Evolutionary conservation across 2,797 vertebrate genomes (phyloP).

Genomic region (Bryconaethiops microstoma): DNA sequence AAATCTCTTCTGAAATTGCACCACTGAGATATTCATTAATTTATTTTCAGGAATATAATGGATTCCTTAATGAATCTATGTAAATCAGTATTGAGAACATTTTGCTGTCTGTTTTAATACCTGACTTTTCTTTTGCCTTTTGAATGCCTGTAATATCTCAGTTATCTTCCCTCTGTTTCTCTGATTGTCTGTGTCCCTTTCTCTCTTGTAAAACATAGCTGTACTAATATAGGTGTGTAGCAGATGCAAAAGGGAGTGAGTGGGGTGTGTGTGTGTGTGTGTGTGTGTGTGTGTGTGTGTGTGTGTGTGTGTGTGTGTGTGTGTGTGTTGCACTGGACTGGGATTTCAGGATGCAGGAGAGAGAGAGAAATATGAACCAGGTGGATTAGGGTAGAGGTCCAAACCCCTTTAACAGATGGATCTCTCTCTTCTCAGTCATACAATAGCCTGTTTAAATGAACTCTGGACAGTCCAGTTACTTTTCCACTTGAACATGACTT

Average conservation of each 20-base stretch:
- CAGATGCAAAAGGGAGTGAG: conserved; percentile 72
- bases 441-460: conserved; percentile 21
- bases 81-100: not conserved
- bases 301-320: not conserved
- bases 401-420: conserved; percentile 41
- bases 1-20: not conserved
- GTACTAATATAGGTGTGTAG: conserved; percentile 73
- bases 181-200: not conserved
- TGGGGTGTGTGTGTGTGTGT: conserved; percentile 19
- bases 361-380: conserved; percentile 37
- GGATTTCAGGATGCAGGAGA: conserved; percentile 14
- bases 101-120: not conserved
- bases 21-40: not conserved
- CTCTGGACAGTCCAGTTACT: not conserved
- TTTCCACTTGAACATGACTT: conserved; percentile 14
- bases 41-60: not conserved
- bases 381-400: conserved; percentile 34
- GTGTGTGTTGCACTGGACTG: not conserved
- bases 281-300: not conserved
- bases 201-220: conserved; percentile 28
- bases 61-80: not conserved
- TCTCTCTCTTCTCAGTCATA: not conserved
- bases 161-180: not conserved
- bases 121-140: not conserved
- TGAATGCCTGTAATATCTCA: not conserved